A percentile compares a stretch with the other conserved stretches of the same genome.
Conservation (phyloP, 2,797 vertebrate species). For the Phrynocephalus guinanensis region DNA sequence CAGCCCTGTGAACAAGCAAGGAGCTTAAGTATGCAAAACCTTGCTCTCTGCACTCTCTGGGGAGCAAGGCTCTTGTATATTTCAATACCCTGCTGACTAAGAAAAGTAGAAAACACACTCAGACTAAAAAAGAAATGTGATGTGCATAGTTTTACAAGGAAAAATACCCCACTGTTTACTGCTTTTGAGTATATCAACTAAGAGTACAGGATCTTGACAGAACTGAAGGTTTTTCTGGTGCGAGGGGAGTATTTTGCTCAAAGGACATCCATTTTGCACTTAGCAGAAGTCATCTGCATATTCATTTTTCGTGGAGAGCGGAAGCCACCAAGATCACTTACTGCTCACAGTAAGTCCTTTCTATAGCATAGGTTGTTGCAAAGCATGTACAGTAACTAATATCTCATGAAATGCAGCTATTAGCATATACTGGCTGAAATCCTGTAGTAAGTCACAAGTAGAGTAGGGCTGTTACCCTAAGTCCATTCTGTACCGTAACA, state of each 20-base stretch:
- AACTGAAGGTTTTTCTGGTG: not conserved
- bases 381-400: not conserved
- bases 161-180: not conserved
- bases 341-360: not conserved
- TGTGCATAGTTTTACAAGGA: not conserved
- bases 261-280: not conserved
- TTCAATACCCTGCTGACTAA: slow-evolving; percentile 35
- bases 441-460: no score
- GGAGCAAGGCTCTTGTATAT: slow-evolving; percentile 31
- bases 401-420: not conserved
- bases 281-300: not conserved
- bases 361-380: not conserved
- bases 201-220: not conserved
- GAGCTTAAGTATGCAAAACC: slow-evolving; percentile 33
- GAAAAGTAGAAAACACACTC: slow-evolving; percentile 33
- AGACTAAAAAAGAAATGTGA: slow-evolving; percentile 23
- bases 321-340: not conserved
- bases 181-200: slow-evolving; percentile 1
- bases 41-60: slow-evolving; percentile 22
- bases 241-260: not conserved
- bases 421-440: no score
- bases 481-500: no score
- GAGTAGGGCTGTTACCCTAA: no score
- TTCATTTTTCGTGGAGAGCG: not conserved
- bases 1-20: slow-evolving; percentile 25